Percentiles rank a stretch among this genome's conserved stretches.
These are phyloP conservation scores for Heliocidaris erythrogramma DNA, from an alignment of 35 echinoderm and acorn worm genomes.

Conservation along the genomic window DNA sequence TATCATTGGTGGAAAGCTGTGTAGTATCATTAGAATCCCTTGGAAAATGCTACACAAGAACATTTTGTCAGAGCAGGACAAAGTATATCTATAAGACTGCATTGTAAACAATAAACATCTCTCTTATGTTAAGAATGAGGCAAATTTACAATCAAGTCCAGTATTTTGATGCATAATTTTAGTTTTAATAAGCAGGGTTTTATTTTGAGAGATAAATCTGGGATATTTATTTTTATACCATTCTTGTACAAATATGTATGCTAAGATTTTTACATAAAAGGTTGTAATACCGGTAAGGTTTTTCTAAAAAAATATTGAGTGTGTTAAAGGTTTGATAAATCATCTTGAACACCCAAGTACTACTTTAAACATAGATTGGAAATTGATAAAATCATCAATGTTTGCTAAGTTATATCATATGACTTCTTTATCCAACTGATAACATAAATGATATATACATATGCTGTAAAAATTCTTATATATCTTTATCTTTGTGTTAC, in stretches of 20 bases:
- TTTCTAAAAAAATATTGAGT: neutral
- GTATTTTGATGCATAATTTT: neutral
- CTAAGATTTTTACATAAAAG: neutral
- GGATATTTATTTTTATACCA: slow-evolving; percentile 38
- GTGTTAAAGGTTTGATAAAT: neutral
- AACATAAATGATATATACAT: neutral
- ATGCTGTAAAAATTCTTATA: no score
- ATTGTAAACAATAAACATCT: neutral
- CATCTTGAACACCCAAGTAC: slow-evolving; percentile 36
- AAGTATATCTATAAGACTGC: neutral
- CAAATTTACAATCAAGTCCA: neutral
- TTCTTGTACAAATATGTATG: neutral
- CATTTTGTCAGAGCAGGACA: neutral
- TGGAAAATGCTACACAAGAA: neutral
- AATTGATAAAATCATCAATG: neutral
- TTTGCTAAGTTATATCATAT: neutral
- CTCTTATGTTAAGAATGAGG: neutral
- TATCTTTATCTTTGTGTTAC: no score
- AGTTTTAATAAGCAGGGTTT: neutral
- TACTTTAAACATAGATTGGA: neutral
- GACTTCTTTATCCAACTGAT: neutral
- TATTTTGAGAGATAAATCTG: neutral
- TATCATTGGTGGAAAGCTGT: neutral
- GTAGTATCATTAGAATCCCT: neutral
- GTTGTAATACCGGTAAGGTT: no score